Evolutionary conservation across 2,888 invertebrate genomes (phyloP).

Genomic region (Cephus nigrinus): DNA sequence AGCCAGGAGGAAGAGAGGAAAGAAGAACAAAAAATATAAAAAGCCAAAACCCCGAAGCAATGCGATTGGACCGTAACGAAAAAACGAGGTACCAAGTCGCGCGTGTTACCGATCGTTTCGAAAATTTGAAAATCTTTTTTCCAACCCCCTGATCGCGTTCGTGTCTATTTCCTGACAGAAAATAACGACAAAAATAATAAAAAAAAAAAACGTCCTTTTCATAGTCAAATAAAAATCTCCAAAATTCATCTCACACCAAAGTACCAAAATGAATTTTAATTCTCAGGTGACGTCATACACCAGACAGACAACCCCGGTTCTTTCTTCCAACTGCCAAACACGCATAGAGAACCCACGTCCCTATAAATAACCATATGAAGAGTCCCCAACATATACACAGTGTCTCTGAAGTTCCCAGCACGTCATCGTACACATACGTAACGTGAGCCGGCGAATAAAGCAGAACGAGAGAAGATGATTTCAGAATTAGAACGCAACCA

Average conservation of each 20-base stretch:
- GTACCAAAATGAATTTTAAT: too few species aligned
- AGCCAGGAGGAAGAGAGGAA: neutral
- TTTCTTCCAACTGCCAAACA: neutral
- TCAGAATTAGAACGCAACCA: neutral
- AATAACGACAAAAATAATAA: neutral
- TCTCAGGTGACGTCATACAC: too few species aligned
- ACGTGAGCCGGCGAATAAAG: neutral
- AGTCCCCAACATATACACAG: neutral
- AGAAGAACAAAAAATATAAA: neutral
- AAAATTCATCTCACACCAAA: too few species aligned
- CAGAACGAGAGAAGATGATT: neutral
- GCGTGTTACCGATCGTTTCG: neutral
- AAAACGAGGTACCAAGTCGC: neutral
- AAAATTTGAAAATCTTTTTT: neutral
- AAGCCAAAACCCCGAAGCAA: neutral
- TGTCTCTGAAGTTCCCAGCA: neutral
- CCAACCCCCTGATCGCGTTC: neutral
- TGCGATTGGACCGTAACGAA: neutral
- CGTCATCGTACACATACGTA: neutral
- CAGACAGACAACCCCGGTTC: neutral
- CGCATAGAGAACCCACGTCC: neutral
- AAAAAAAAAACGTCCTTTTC: too few species aligned
- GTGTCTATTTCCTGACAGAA: neutral
- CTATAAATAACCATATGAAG: neutral
- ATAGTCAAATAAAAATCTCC: too few species aligned